phyloP scores from a whole-genome alignment of 2,888 invertebrate genomes.

The Sthenelais limicola region DNA sequence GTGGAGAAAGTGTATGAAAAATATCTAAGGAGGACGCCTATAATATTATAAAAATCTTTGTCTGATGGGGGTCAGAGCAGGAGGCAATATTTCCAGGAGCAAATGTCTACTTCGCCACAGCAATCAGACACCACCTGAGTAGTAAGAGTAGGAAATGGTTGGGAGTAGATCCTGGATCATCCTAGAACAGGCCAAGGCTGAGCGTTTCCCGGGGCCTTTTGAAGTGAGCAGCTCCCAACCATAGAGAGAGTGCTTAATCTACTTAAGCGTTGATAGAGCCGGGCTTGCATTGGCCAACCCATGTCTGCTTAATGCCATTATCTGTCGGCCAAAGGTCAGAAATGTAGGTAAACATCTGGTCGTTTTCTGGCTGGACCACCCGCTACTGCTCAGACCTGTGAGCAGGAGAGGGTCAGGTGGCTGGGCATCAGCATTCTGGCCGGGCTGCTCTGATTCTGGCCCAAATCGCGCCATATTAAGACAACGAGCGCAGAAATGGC shows the following conservation, averaged over 20 bases:
- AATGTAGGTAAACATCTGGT: constrained; percentile 2
- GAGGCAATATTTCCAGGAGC: too few species aligned
- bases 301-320: constrained; percentile 3
- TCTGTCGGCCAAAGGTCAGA: not conserved
- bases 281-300: not conserved
- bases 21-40: too few species aligned
- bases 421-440: constrained; percentile 18
- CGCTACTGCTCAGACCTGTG: not conserved
- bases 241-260: constrained; percentile 32
- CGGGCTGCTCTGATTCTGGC: not conserved
- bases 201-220: not conserved
- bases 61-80: too few species aligned
- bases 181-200: too few species aligned
- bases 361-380: not conserved
- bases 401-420: not conserved
- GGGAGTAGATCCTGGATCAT: too few species aligned
- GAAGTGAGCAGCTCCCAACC: constrained; percentile 10
- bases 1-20: too few species aligned
- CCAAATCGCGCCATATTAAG: constrained; percentile 29
- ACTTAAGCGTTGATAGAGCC: constrained; percentile 24
- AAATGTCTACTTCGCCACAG: too few species aligned
- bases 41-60: too few species aligned
- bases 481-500: constrained; percentile 20
- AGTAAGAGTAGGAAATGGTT: too few species aligned
- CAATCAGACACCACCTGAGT: too few species aligned